A percentile compares a stretch with the other conserved stretches of the same genome.
These are phyloP conservation scores for Pogonognathellus flavescens DNA, from an alignment of 1,140 invertebrate species.

Conservation along the genomic window DNA sequence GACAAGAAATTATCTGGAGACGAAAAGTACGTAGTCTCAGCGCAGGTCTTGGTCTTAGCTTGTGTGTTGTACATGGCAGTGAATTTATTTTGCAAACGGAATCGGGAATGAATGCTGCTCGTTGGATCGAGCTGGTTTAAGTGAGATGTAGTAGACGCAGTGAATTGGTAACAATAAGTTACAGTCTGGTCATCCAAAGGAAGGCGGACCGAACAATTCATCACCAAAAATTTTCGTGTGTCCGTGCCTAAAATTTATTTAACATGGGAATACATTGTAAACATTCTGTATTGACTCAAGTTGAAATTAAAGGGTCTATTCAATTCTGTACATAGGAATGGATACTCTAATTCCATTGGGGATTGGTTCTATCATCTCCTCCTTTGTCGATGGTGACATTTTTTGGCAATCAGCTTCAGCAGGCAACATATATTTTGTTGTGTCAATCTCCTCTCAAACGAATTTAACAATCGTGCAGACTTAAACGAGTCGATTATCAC, in stretches of 20 bases:
- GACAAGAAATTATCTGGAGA: constrained; percentile 28
- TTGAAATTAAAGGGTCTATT: background rate
- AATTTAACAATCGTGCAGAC: too few species aligned
- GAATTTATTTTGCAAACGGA: constrained; percentile 41
- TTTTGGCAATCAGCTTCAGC: background rate
- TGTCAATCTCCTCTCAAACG: background rate
- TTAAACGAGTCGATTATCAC: background rate
- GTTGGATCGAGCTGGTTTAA: background rate
- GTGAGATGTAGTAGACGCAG: constrained; percentile 9
- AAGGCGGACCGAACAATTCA: background rate
- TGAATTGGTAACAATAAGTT: background rate
- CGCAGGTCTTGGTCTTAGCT: constrained; percentile 11
- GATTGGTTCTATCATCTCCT: background rate
- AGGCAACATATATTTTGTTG: background rate
- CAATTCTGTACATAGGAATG: background rate
- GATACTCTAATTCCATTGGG: background rate
- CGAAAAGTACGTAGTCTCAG: background rate
- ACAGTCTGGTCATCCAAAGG: background rate
- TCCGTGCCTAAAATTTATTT: background rate
- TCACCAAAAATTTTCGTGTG: constrained; percentile 6
- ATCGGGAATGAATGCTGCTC: constrained; percentile 20
- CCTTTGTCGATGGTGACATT: background rate
- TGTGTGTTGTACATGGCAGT: background rate
- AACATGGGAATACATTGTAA: background rate
- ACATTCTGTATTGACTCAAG: background rate